Evolutionary conservation across 2,888 invertebrate species (phyloP), one percentile per base, ranked within the genome.

Genomic region (Drosophila neutralis): DNA sequence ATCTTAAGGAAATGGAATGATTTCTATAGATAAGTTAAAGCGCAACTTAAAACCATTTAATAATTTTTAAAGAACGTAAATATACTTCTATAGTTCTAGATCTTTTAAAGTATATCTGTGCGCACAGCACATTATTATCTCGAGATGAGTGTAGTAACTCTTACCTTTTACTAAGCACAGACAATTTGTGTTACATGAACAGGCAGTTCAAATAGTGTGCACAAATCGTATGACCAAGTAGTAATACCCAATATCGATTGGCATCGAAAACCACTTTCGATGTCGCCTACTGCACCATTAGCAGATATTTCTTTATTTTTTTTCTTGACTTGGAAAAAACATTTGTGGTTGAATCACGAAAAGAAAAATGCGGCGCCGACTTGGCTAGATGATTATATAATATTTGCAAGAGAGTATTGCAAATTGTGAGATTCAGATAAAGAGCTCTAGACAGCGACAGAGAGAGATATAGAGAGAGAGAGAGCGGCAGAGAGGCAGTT

Each of bases 221-320:
- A 40, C 72, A 68, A 69, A 48, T 53, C 15, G 51, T n/a, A 33
- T 54, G 36, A n/a, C 8, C 42, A 49, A 73, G 49, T 40, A 18
- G 42, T 13, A 51, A 52, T 63, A 73, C 76, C 54, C 72, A 24
- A 35, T 54, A 56, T 65, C 49, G 65, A 74, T 58, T 81, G 68
- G 66, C 64, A 73, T 38, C 54, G 38, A 58, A 84, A 85, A 83
- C 84, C 81, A 72, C 84, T 85, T 85, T 85, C 83, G 83, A 81
- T 84, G 82, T 84, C 80, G 87, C 84, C 80, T 76, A 65, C 73
- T 68, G 76, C 69, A 70, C 80, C 83, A 84, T 82, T 87, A 82
- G 82, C 84, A 87, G 83, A 83, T 66, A 71, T 80, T 83, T 83
- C 63, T 73, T 69, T 69, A 73, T 73, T 77, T 69, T 65, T 65